These are phyloP conservation scores for Ceratosolen fusciceps DNA, from an alignment of 1,140 invertebrate genomes.

Conservation along the genomic window DNA sequence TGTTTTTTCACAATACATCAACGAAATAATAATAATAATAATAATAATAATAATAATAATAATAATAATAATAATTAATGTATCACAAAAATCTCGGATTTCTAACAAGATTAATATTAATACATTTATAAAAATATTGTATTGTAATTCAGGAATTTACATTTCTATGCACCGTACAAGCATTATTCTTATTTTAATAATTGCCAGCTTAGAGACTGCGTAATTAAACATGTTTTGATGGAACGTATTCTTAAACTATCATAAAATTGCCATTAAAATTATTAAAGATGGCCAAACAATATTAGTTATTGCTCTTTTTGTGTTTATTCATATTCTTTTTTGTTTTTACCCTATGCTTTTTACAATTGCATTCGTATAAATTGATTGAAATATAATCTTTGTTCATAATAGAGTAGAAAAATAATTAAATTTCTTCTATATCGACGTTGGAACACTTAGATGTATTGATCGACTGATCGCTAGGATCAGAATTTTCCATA, in stretches of 20 bases:
- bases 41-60: conserved; percentile 7
- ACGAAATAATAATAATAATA: conserved; percentile 13
- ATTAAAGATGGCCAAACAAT: not conserved
- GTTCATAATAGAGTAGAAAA: not conserved
- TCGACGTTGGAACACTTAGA: conserved; percentile 24
- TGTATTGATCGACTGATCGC: not conserved
- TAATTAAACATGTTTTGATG: conserved; percentile 4
- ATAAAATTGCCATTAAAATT: not conserved
- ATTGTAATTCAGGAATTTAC: not conserved
- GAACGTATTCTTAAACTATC: conserved; percentile 3
- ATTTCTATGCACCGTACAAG: not conserved
- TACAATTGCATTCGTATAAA: conserved; percentile 6
- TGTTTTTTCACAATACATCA: not conserved
- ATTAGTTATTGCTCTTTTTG: not conserved
- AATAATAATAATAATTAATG: conserved; percentile 21
- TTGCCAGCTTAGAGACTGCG: not conserved
- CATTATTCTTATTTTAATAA: not conserved
- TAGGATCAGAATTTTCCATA: not conserved
- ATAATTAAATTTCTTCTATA: conserved; percentile 9
- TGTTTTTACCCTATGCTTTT: too few relatives aligned
- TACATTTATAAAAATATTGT: conserved; percentile 8
- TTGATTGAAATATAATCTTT: not conserved
- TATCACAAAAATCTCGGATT: not conserved
- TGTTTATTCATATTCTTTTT: too few relatives aligned
- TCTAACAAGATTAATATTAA: too few relatives aligned